Base-by-base conservation (phyloP, 2,888 invertebrate species). In the Sarcophaga rosellei region DNA sequence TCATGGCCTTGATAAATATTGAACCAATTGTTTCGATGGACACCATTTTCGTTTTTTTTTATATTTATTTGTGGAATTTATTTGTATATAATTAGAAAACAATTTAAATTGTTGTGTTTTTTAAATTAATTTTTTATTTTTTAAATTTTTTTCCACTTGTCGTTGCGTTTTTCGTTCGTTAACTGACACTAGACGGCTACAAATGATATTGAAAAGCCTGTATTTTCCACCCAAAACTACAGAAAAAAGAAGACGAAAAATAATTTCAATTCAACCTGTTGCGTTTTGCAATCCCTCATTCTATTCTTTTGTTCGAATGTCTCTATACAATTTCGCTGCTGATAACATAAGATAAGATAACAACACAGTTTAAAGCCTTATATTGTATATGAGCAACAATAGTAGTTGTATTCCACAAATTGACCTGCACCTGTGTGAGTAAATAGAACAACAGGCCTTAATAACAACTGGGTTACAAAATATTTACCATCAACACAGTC, bases 1-100 rank as follows among this genome's bases (percentile, higher is more conserved):
- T 97, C 82, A 97, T 94, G 84, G 96, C 94, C 94, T 97, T 97
- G 90, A 97, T 95, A 92, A 96, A 95, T 85, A 97, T 95, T 81
- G 96, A 95, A 88, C 96, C 97, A 89, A 97, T 96, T 68, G 96
- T 97, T 92, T 96, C 96, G 84, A 97, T 94, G 88, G 96, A 96
- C 92, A 96, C 96, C 97, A 97, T 97, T 94, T 94, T 96, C 89
- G 79, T 87, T 79, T 23, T 76, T 76, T 75, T 59, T 72, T 61
- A 15, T 47, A 12, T 73, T 61, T 61, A 59, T 35, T 12, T 62
- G 53, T 66, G 47, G 12, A 12, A 10, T 73, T 45, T 68, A 77
- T 83, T 79, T 47, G 45, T 63, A 73, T 45, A 65, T 63, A 23
- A 44, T 61, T 74, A 59, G 57, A 21, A 5, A 66, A 20, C 21